A percentile compares a stretch with the other conserved stretches of the same genome.
These are phyloP conservation scores for Hestina assimilis DNA, from an alignment of 1,140 invertebrate species.

Conservation along the genomic window DNA sequence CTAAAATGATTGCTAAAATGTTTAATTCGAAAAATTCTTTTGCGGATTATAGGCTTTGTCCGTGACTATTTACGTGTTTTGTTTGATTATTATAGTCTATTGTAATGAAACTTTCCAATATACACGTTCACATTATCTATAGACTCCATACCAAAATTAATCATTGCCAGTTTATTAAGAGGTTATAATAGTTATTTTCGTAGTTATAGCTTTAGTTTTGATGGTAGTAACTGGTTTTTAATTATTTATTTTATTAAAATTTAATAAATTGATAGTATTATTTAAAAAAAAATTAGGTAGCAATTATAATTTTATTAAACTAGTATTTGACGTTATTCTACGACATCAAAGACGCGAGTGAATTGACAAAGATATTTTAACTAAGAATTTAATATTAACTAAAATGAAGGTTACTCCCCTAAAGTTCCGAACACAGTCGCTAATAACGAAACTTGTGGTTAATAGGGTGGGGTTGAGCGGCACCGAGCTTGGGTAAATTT, in stretches of 20 bases:
- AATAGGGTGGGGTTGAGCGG: constrained; percentile 39
- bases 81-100: too few species aligned
- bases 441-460: constrained; percentile 73
- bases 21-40: too few species aligned
- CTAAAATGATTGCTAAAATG: too few species aligned
- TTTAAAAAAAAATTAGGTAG: neutral
- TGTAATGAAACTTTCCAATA: too few species aligned
- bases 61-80: too few species aligned
- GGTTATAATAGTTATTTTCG: too few species aligned
- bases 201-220: too few species aligned
- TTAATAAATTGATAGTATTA: neutral
- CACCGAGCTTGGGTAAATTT: constrained; percentile 42
- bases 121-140: too few species aligned
- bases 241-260: neutral
- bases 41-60: too few species aligned
- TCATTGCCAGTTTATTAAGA: too few species aligned
- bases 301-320: neutral
- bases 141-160: too few species aligned
- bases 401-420: constrained; percentile 68
- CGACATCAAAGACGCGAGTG: constrained; percentile 5
- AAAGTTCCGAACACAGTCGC: constrained; percentile 66
- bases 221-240: too few species aligned
- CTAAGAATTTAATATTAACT: constrained; percentile 68
- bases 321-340: neutral
- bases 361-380: constrained; percentile 17